Evolutionary conservation across 2,888 invertebrate species (phyloP).

Genomic region (Drosophila aldrichi): DNA sequence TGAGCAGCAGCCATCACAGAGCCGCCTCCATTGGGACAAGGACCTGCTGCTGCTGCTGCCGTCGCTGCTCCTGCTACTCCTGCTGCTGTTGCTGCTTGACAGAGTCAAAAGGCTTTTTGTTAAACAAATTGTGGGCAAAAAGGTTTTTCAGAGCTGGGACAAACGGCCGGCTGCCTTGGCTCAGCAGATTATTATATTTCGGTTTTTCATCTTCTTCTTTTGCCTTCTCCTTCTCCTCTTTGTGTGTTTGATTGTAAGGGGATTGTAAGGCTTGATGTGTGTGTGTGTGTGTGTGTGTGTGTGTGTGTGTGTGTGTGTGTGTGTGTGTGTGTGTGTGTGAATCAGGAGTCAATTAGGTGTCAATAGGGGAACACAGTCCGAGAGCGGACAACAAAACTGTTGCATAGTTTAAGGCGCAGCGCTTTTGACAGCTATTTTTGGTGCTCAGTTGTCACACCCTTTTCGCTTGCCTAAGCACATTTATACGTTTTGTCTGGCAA

Average conservation of each 20-base stretch:
- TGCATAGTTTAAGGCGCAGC: slow-evolving; percentile 70
- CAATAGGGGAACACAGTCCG: slow-evolving; percentile 1
- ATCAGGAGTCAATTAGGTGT: slow-evolving; percentile 46
- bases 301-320: slow-evolving; percentile 28
- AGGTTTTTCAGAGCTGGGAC: slow-evolving; percentile 43
- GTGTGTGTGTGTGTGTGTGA: slow-evolving; percentile 32
- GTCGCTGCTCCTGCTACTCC: neutral
- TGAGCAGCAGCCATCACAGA: slow-evolving; percentile 41
- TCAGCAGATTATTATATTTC: slow-evolving; percentile 46
- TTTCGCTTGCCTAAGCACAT: slow-evolving; percentile 79
- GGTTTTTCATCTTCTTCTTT: slow-evolving; percentile 5
- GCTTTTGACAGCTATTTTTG: slow-evolving; percentile 38
- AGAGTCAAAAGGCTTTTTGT: slow-evolving; percentile 79
- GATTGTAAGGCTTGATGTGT: slow-evolving; percentile 19
- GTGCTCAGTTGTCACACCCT: slow-evolving; percentile 39
- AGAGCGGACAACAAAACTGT: slow-evolving; percentile 42
- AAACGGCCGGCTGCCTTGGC: slow-evolving; percentile 32
- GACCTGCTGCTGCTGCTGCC: slow-evolving; percentile 5
- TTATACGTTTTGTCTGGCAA: slow-evolving; percentile 75
- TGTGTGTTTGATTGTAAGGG: slow-evolving; percentile 49
- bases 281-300: neutral
- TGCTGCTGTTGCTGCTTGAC: neutral
- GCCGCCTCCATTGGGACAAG: slow-evolving; percentile 9
- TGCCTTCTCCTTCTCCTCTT: neutral
- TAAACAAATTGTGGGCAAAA: slow-evolving; percentile 73